These are phyloP conservation scores for Achroia grisella DNA, from an alignment of 1,140 invertebrate species.

Conservation along the genomic window DNA sequence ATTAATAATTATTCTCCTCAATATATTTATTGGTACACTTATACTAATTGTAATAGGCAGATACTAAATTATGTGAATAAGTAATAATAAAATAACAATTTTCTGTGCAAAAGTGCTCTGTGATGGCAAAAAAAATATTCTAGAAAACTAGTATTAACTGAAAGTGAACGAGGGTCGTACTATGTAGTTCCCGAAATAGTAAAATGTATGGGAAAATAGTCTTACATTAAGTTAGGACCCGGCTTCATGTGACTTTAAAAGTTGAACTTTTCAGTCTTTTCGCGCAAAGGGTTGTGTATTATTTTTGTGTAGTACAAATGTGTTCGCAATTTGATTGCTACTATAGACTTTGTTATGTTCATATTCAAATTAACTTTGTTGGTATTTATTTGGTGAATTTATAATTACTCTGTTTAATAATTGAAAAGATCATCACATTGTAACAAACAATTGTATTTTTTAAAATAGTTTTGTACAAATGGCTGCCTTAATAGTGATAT, in stretches of 20 bases:
- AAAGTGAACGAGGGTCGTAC: conserved; percentile 39
- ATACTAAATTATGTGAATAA: conserved; percentile 64
- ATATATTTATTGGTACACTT: conserved; percentile 57
- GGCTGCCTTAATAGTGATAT: conserved; percentile 46
- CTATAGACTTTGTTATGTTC: conserved; percentile 70
- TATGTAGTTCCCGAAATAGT: conserved; percentile 8
- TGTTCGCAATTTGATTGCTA: conserved; percentile 73
- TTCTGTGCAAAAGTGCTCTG: conserved; percentile 64
- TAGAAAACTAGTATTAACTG: conserved; percentile 69
- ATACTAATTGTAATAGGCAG: conserved; percentile 52
- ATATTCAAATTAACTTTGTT: conserved; percentile 53
- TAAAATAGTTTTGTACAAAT: conserved; percentile 26
- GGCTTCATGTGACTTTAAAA: conserved; percentile 62
- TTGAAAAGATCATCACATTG: conserved; percentile 24
- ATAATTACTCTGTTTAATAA: conserved; percentile 35
- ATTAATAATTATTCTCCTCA: conserved; percentile 45
- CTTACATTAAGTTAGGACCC: conserved; percentile 5
- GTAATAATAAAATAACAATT: conserved; percentile 51
- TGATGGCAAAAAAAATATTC: conserved; percentile 67
- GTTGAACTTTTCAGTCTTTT: conserved; percentile 71
- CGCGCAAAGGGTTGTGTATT: conserved; percentile 73
- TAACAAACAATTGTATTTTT: conserved; percentile 32
- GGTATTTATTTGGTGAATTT: conserved; percentile 62
- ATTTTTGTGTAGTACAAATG: conserved; percentile 74
- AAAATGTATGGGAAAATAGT: conserved; percentile 5